Base-by-base conservation (phyloP, 2,113 vertebrate genomes). In the Vulpes lagopus region DNA sequence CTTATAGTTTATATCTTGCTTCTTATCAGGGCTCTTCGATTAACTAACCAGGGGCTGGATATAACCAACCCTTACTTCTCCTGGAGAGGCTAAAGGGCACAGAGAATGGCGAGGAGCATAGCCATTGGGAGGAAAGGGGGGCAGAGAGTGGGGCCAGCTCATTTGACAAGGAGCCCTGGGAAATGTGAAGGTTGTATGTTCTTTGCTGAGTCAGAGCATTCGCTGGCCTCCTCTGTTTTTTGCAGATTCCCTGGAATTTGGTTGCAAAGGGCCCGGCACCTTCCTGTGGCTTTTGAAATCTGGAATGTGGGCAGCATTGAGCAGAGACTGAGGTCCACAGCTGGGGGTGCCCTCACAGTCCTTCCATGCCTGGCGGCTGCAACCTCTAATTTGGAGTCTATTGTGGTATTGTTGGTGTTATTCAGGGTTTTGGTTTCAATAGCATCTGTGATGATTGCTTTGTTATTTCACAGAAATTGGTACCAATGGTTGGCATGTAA, bases 361-460 rank as follows among this genome's bases (percentile, higher is more conserved):
- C 38, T 95, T 65, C 64, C 30, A 23, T 16, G 94, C 73, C 43
- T 69, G 92, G 82, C 51, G 16, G 20, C 71, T 71, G 49, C 59
- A 97, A 3, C 97, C 97, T 97, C 89, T 95, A 69, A 98, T 98
- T 96, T 95, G 91, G 73, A 60, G 83, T 51, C 80, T 53, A 17
- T 43, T 83, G 96, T 96, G 96, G 97, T 74, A 35, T 67, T 88
- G 76, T n/a, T 87, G 96, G 84, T 95, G 65, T 97, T 94, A 87
- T 81, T 89, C 22, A 20, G 67, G 93, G 97, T 82, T 97, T 95
- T 73, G 97, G 76, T 94, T 94, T 96, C 90, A 87, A 95, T 91
- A 95, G 91, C 59, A 79, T 27, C 94, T 87, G 94, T 19, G 53
- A 76, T 83, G 92, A 89, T 91, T 78, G 76, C 87, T 92, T 81